Percentiles rank a stretch among this genome's conserved stretches.
Evolutionary conservation across 2,797 vertebrate species (phyloP).

Genomic region (Crypturellus tataupa): DNA sequence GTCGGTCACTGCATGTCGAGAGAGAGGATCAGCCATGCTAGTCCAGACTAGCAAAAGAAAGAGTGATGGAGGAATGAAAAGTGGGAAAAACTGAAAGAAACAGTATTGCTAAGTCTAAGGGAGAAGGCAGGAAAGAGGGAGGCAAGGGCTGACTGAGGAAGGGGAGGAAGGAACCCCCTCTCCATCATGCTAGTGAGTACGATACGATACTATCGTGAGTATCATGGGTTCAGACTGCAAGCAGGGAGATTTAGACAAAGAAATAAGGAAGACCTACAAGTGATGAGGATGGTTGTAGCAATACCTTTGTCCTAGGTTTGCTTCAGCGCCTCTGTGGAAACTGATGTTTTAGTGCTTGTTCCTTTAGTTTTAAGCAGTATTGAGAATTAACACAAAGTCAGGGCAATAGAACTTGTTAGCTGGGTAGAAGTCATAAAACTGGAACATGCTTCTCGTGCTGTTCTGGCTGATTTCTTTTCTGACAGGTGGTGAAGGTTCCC

Average conservation of each 20-base stretch:
- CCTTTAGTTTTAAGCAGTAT: neutral
- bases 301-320: neutral
- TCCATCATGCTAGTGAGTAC: neutral
- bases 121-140: neutral
- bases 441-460: neutral
- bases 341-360: neutral
- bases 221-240: neutral
- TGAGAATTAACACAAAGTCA: neutral
- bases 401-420: neutral
- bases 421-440: neutral
- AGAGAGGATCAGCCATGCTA: neutral
- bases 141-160: neutral
- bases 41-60: neutral
- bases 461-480: conserved; percentile 28
- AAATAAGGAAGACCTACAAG: neutral
- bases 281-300: neutral
- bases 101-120: neutral
- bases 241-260: neutral
- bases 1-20: neutral
- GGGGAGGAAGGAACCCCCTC: neutral
- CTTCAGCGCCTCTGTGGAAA: neutral
- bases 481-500: conserved; percentile 91
- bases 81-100: neutral
- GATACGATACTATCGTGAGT: too few species aligned
- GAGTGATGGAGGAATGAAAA: neutral